Conservation (phyloP, 2,797 vertebrate genomes). For the Telmatherina bonti region DNA sequence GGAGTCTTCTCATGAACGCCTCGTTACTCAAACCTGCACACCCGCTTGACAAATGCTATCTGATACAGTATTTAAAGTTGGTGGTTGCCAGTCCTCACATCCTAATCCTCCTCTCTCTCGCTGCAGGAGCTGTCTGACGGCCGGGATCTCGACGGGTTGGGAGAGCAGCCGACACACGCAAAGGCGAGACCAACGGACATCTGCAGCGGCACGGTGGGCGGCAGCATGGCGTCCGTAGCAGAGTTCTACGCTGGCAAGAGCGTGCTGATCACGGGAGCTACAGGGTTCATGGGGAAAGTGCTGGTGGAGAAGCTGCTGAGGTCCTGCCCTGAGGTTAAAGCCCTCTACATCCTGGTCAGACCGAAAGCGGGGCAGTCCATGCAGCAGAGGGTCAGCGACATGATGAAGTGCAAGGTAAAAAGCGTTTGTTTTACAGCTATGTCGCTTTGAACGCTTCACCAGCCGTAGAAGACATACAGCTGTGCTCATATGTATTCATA, state of each 20-base stretch:
- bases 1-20: background rate
- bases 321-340: slow-evolving; percentile 88
- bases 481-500: too few species aligned
- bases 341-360: slow-evolving; percentile 91
- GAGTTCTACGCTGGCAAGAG: slow-evolving; percentile 90
- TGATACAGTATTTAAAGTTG: slow-evolving; percentile 29
- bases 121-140: slow-evolving; percentile 75
- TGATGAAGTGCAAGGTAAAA: slow-evolving; percentile 92
- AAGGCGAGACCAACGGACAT: slow-evolving; percentile 28
- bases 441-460: background rate
- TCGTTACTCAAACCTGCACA: background rate
- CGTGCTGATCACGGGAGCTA: slow-evolving; percentile 92
- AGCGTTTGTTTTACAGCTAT: too few species aligned
- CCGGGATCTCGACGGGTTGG: slow-evolving; percentile 46
- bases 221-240: slow-evolving; percentile 86
- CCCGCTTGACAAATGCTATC: background rate
- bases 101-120: slow-evolving; percentile 2
- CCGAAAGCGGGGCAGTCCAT: slow-evolving; percentile 92
- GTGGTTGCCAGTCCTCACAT: background rate
- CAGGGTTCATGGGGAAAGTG: slow-evolving; percentile 96
- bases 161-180: slow-evolving; percentile 36
- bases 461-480: background rate
- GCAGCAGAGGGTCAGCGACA: slow-evolving; percentile 88
- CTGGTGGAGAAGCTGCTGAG: slow-evolving; percentile 94
- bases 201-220: slow-evolving; percentile 19